Base-by-base conservation (phyloP, 2,888 invertebrate species). In the Brenthis hecate region DNA sequence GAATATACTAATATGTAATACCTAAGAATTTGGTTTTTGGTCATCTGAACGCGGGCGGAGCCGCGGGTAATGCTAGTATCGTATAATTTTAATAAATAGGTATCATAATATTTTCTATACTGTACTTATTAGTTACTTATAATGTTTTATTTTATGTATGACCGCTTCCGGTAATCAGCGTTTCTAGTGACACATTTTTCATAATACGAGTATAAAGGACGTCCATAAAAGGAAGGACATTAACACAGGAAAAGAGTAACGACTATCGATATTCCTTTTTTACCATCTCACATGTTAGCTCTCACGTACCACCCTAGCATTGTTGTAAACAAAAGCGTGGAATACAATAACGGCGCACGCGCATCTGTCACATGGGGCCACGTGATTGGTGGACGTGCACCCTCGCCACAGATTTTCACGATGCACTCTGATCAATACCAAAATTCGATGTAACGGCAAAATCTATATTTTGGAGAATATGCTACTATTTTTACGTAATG, bases 401-500 rank as follows among this genome's bases (percentile, higher is more conserved):
- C 89, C 89, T 78, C 75, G 78, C 83, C 86, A 83, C 85, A 81
- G 91, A 92, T 92, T 91, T 91, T 79, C 85, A 88, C 83, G 81
- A 84, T 80, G 72, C 83, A 82, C 85, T 82, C 82, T 76, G 86
- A 91, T 91, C 91, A 83, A 91, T 91, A 87, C 80, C 77, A 77
- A 85, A 85, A 81, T 84, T 81, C 77, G 83, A 85, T 86, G 79
- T 85, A 89, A 89, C 86, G 87, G 87, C 81, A 36, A 67, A 67
- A 62, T 67, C 61, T 56, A 56, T 67, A 55, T 36, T 53, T 62
- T 50, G n/a, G 16, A 48, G 5, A 28, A n/a, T 48, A 19, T 8
- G 36, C 23, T 60, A 60, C n/a, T 0, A 60, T 50, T 50, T 50
- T 60, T 60, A 8, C 11, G 11, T 4, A 5, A n/a, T 2, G 8